Conservation (phyloP, 1,140 invertebrate species). For the Drosophila sp. region DNA sequence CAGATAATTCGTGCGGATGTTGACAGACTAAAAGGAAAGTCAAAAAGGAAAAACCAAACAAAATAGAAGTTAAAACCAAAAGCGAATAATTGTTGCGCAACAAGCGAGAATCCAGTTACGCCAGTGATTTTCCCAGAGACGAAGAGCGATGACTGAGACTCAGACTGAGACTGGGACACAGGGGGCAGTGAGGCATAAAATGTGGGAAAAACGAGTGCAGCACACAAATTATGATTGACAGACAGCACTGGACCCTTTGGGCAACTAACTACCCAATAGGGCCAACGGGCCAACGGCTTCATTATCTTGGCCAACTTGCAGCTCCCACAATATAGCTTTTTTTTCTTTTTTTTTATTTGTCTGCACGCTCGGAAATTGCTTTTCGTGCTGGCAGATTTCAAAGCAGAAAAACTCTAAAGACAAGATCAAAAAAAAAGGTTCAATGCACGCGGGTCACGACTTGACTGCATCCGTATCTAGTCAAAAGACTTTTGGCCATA, state of each 20-base stretch:
- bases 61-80: constrained; percentile 35
- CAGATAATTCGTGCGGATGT: constrained; percentile 25
- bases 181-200: constrained; percentile 56
- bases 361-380: constrained; percentile 61
- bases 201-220: constrained; percentile 70
- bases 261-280: constrained; percentile 17
- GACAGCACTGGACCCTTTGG: constrained; percentile 26
- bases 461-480: constrained; percentile 35
- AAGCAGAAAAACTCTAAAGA: constrained; percentile 28
- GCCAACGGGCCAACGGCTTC: constrained; percentile 63
- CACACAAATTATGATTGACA: constrained; percentile 52
- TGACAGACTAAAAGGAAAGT: constrained; percentile 7
- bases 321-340: constrained; percentile 63
- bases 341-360: neutral
- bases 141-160: constrained; percentile 29
- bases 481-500: constrained; percentile 30
- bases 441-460: constrained; percentile 79
- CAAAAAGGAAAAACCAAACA: constrained; percentile 13
- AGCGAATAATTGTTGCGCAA: constrained; percentile 74
- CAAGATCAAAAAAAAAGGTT: constrained; percentile 51
- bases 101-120: constrained; percentile 55
- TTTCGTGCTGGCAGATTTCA: constrained; percentile 69
- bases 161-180: constrained; percentile 7
- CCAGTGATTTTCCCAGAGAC: constrained; percentile 74
- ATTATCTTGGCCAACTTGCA: constrained; percentile 56